A percentile compares a stretch with the other conserved stretches of the same genome.
These are phyloP conservation scores for Imbricaverruca yamaguchii DNA, from an alignment of 2,888 invertebrate genomes.

Conservation along the genomic window DNA sequence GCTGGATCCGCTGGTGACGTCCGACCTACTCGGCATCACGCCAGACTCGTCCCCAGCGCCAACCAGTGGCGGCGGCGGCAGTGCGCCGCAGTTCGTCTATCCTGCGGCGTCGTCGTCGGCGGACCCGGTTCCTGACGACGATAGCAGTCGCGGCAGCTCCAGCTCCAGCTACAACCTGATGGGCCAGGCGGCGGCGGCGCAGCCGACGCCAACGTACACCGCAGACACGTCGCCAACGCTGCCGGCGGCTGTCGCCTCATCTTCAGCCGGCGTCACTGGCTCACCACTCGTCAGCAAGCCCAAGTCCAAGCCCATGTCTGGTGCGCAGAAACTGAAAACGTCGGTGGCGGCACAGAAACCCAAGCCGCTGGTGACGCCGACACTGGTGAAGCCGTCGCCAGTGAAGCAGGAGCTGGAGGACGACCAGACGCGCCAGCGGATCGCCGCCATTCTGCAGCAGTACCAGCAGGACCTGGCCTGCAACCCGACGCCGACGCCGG, in stretches of 20 bases:
- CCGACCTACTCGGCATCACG: constrained; percentile 33
- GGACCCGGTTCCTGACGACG: not conserved
- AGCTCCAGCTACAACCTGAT: not conserved
- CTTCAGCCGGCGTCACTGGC: not conserved
- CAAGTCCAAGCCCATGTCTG: constrained; percentile 27
- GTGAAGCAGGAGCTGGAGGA: constrained; percentile 34
- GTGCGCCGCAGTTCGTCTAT: not conserved
- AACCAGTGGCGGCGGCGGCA: constrained; percentile 21
- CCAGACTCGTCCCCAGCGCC: constrained; percentile 31
- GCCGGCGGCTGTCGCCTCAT: constrained; percentile 23
- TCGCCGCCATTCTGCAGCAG: constrained; percentile 32
- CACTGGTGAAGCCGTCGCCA: constrained; percentile 32
- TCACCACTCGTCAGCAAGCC: constrained; percentile 15
- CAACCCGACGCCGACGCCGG: constrained; percentile 33
- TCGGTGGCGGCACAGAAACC: constrained; percentile 23
- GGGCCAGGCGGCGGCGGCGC: not conserved
- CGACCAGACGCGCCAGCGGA: constrained; percentile 32
- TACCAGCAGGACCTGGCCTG: constrained; percentile 33
- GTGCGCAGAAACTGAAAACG: not conserved
- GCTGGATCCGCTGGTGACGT: constrained; percentile 32
- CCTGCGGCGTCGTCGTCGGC: not conserved
- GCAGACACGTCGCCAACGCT: not conserved
- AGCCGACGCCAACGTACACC: not conserved
- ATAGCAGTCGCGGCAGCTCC: not conserved
- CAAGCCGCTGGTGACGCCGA: constrained; percentile 30